Evolutionary conservation across 2,797 vertebrate genomes (phyloP).

Genomic region (Characodon lateralis): DNA sequence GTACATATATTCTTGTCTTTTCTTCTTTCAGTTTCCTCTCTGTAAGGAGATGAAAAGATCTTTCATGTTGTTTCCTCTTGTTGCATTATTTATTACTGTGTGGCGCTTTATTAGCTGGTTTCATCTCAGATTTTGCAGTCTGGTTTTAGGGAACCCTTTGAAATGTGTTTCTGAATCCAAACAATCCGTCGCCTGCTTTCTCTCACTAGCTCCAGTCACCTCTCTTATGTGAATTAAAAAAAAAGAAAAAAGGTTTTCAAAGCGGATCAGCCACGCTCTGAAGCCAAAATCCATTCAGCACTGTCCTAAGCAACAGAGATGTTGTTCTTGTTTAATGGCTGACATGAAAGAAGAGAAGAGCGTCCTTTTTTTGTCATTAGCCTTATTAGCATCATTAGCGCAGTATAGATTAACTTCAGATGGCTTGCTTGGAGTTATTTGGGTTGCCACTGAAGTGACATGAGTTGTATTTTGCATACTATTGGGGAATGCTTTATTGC

Average conservation of each 20-base stretch:
- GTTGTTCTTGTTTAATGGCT: constrained; percentile 63
- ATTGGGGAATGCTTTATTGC: constrained; percentile 30
- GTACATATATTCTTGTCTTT: constrained; percentile 41
- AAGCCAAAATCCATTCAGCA: constrained; percentile 67
- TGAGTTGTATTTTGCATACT: constrained; percentile 43
- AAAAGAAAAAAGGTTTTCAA: constrained; percentile 60
- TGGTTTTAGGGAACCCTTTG: constrained; percentile 76
- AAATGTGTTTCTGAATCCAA: constrained; percentile 79
- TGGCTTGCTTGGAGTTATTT: constrained; percentile 73
- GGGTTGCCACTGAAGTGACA: constrained; percentile 54
- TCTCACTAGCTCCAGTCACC: constrained; percentile 63
- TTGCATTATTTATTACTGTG: constrained; percentile 80
- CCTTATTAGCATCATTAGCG: constrained; percentile 76
- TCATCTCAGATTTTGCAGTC: constrained; percentile 75
- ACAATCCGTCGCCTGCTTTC: constrained; percentile 68
- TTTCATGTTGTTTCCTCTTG: constrained; percentile 82
- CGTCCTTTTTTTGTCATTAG: constrained; percentile 68
- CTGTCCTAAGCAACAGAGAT: constrained; percentile 71
- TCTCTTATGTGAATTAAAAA: constrained; percentile 58
- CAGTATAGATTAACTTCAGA: constrained; percentile 70
- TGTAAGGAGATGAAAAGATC: constrained; percentile 76
- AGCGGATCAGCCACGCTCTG: constrained; percentile 61
- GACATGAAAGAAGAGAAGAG: constrained; percentile 70
- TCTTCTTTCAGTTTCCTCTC: constrained; percentile 55
- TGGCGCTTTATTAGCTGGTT: constrained; percentile 77